Percentiles rank a stretch among this genome's conserved stretches.
These are phyloP conservation scores for Tyrannus savana DNA, from an alignment of 2,113 vertebrate species.

Conservation along the genomic window DNA sequence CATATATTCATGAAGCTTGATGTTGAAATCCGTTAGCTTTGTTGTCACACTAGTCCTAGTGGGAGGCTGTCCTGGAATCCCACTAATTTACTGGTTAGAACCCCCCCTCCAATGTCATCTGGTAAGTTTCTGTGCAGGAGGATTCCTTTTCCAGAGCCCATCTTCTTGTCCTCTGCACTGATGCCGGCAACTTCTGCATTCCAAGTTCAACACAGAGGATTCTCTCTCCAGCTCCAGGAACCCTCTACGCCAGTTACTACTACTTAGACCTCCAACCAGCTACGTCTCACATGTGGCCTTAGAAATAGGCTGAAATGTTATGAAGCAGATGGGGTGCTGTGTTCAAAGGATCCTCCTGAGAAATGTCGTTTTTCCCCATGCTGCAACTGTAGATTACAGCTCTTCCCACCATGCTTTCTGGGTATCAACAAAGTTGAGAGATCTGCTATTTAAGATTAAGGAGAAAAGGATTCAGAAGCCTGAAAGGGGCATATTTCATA, in stretches of 20 bases:
- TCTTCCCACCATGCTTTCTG: not conserved
- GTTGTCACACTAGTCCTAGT: not conserved
- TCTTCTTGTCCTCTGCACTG: not conserved
- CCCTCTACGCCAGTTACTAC: not conserved
- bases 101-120: accelerated
- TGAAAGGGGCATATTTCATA: not conserved
- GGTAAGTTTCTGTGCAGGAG: not conserved
- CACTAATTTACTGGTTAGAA: not conserved
- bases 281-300: not conserved
- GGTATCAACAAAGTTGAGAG: not conserved
- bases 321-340: not conserved
- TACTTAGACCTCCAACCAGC: not conserved
- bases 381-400: not conserved
- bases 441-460: not conserved
- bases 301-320: not conserved
- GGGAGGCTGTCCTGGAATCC: not conserved
- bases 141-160: not conserved
- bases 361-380: not conserved
- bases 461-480: not conserved
- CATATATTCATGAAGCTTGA: not conserved
- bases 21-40: not conserved
- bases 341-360: not conserved
- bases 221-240: not conserved
- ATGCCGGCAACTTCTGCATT: not conserved
- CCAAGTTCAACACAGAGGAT: not conserved